Conservation (phyloP, 92 coral and sea anemone species). For the Paragorgia papillata region DNA sequence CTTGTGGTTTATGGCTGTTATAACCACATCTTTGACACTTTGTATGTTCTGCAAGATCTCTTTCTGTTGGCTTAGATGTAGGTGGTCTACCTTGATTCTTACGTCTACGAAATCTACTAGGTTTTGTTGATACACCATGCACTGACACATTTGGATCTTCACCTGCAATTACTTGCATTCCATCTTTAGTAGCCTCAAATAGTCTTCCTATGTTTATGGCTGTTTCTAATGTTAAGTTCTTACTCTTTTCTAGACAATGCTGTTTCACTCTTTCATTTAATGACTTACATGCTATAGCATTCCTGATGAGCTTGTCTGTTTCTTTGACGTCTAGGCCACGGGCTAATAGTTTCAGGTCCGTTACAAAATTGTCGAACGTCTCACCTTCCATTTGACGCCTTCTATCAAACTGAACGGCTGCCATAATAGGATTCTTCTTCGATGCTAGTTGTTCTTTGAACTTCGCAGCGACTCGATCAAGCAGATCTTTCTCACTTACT, state of each 20-base stretch:
- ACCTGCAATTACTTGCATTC: constrained; percentile 45
- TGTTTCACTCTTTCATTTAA: constrained; percentile 51
- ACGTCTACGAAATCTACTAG: constrained; percentile 9
- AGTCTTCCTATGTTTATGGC: constrained; percentile 50
- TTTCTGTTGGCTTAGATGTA: not conserved
- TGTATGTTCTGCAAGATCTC: not conserved
- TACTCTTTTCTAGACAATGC: constrained; percentile 3
- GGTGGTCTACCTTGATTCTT: not conserved
- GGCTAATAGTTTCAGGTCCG: constrained; percentile 52
- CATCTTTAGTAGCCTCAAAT: constrained; percentile 56
- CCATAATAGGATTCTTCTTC: constrained; percentile 57
- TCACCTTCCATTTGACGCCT: constrained; percentile 55
- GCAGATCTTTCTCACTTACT: constrained; percentile 32
- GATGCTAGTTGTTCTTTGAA: not conserved
- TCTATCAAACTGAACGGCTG: constrained; percentile 54
- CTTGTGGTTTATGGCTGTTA: constrained; percentile 46
- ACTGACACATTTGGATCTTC: constrained; percentile 51
- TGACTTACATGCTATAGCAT: constrained; percentile 60
- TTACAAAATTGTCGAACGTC: constrained; percentile 44
- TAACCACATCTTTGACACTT: constrained; percentile 42
- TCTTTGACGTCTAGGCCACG: constrained; percentile 55
- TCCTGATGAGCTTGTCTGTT: constrained; percentile 49
- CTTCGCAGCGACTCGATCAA: constrained; percentile 14
- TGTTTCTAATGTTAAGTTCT: constrained; percentile 46
- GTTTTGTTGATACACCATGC: constrained; percentile 14